These are phyloP conservation scores for Psittacula echo DNA, from an alignment of 2,797 vertebrate genomes.

Conservation along the genomic window DNA sequence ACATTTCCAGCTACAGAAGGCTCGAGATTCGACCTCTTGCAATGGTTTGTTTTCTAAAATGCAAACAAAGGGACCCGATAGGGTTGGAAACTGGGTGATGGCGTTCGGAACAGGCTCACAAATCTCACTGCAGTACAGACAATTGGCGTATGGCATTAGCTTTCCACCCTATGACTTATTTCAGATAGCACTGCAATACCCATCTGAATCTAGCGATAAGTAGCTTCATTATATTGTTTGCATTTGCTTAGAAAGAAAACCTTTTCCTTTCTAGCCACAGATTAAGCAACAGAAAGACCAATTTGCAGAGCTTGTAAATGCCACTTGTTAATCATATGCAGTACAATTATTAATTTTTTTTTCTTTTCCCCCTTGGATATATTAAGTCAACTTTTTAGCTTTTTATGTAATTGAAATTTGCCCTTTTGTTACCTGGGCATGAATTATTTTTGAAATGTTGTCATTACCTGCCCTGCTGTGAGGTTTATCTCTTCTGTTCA, in stretches of 20 bases:
- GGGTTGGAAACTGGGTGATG: background rate
- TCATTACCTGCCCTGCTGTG: slow-evolving; percentile 74
- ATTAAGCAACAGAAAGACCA: slow-evolving; percentile 57
- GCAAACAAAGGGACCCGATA: background rate
- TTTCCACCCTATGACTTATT: background rate
- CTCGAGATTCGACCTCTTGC: background rate
- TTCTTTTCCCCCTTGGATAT: background rate
- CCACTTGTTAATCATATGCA: slow-evolving; percentile 53
- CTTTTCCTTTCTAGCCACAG: background rate
- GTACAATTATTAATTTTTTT: slow-evolving; percentile 25
- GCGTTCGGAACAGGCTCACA: background rate
- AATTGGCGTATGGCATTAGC: background rate
- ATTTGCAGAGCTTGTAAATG: slow-evolving; percentile 56
- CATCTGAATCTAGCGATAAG: background rate
- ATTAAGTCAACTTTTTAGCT: slow-evolving; percentile 61
- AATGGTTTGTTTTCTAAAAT: background rate
- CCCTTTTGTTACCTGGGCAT: slow-evolving; percentile 76
- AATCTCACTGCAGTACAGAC: background rate
- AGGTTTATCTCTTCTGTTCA: slow-evolving; percentile 80
- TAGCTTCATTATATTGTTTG: slow-evolving; percentile 3
- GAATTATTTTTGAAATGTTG: slow-evolving; percentile 77
- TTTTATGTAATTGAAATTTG: slow-evolving; percentile 78
- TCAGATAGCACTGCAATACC: background rate
- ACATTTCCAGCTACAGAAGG: slow-evolving; percentile 2
- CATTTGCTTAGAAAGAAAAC: slow-evolving; percentile 34